A percentile compares a stretch with the other conserved stretches of the same genome.
These are phyloP conservation scores for Eclectus roratus DNA, from an alignment of 2,113 vertebrate species.

Conservation along the genomic window DNA sequence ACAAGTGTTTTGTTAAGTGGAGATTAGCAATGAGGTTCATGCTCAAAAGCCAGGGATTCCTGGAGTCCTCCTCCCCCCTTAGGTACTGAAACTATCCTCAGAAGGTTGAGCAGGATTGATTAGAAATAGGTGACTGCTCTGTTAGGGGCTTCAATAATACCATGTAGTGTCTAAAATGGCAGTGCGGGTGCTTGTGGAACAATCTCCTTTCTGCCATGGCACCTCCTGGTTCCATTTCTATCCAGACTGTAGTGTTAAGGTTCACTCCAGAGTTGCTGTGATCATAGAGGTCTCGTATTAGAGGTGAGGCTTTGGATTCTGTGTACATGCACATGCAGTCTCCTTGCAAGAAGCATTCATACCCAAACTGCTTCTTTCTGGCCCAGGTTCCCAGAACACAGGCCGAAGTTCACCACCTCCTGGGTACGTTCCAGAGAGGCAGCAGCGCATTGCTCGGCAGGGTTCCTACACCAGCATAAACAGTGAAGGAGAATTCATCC, in stretches of 20 bases:
- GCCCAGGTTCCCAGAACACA: constrained; percentile 88
- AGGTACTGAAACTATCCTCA: not conserved
- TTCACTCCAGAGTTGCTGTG: not conserved
- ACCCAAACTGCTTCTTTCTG: not conserved
- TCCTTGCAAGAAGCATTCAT: not conserved
- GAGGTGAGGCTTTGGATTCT: not conserved
- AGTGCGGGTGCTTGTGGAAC: fast-evolving
- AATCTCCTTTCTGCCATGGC: not conserved
- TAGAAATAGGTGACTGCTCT: not conserved
- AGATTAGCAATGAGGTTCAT: not conserved
- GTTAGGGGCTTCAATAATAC: not conserved
- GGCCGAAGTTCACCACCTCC: constrained; percentile 94
- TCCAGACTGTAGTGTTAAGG: not conserved
- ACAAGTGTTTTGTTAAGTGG: not conserved
- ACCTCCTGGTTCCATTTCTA: not conserved
- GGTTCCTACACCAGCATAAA: constrained; percentile 97
- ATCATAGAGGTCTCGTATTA: fast-evolving
- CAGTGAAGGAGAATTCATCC: constrained; percentile 97
- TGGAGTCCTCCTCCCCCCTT: not conserved
- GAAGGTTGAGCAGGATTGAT: not conserved
- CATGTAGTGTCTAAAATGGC: not conserved
- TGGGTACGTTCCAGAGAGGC: constrained; percentile 92
- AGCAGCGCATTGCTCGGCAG: constrained; percentile 93
- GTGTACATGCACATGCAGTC: fast-evolving
- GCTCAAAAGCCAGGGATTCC: not conserved